A percentile compares a stretch with the other conserved stretches of the same genome.
Evolutionary conservation across 2,888 invertebrate species (phyloP).

Genomic region (Leptinotarsa haldemani): DNA sequence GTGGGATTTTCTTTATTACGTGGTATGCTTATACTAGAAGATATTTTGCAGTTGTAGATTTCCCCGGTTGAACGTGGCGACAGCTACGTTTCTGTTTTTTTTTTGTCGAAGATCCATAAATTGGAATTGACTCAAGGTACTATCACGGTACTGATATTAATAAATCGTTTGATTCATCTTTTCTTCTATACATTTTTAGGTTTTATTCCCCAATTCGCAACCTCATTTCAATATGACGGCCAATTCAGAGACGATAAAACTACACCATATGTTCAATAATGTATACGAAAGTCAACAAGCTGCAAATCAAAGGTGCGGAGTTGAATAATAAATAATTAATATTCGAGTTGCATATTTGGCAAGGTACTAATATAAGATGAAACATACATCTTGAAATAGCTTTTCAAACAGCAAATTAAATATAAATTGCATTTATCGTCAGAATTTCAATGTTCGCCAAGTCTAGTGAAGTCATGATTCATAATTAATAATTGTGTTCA

Average conservation of each 20-base stretch:
- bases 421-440: constrained; percentile 25
- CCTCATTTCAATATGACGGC: not conserved
- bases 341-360: constrained; percentile 27
- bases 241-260: not conserved
- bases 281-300: constrained; percentile 3
- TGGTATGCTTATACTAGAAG: too few relatives aligned
- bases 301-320: constrained; percentile 13
- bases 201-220: too few relatives aligned
- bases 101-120: too few relatives aligned
- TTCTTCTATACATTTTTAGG: too few relatives aligned
- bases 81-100: too few relatives aligned
- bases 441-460: constrained; percentile 10
- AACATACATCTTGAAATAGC: constrained; percentile 31
- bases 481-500: not conserved
- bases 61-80: too few relatives aligned
- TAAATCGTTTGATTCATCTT: too few relatives aligned
- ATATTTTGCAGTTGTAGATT: too few relatives aligned
- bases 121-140: too few relatives aligned
- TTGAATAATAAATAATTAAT: constrained; percentile 19
- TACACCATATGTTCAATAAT: constrained; percentile 3
- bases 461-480: not conserved
- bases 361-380: constrained; percentile 26
- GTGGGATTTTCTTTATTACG: too few relatives aligned
- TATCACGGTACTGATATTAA: too few relatives aligned
- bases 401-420: constrained; percentile 17